A percentile compares a stretch with the other conserved stretches of the same genome.
phyloP scores from a whole-genome alignment of 2,113 vertebrate genomes.

The Solea solea region DNA sequence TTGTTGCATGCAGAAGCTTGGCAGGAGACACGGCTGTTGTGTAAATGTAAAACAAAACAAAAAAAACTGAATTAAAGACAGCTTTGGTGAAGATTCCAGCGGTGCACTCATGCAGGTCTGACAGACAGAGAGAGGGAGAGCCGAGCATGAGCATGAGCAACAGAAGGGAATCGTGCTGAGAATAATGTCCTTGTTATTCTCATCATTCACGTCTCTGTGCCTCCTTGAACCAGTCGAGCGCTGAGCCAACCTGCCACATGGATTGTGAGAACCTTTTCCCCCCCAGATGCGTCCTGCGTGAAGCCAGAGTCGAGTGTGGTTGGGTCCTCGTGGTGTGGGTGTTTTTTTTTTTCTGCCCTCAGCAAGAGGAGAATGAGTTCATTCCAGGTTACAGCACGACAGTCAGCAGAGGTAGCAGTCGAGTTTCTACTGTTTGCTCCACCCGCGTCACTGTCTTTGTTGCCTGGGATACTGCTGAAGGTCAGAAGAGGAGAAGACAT shows the following conservation, averaged over 20 bases:
- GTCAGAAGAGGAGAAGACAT: constrained; percentile 12
- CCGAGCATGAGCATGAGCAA: constrained; percentile 16
- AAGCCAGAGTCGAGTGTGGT: constrained; percentile 35
- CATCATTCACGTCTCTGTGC: constrained; percentile 34
- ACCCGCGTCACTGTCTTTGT: neutral
- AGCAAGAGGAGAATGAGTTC: constrained; percentile 26
- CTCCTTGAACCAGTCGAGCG: constrained; percentile 21
- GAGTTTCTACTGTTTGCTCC: neutral
- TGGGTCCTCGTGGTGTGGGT: neutral
- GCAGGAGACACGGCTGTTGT: neutral
- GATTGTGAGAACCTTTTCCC: constrained; percentile 44
- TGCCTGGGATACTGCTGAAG: neutral
- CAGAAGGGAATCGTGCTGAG: constrained; percentile 18
- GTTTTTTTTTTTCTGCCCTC: constrained; percentile 45
- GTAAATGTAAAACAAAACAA: neutral
- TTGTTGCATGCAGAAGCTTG: neutral
- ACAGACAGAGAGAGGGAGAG: neutral
- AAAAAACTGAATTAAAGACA: constrained; percentile 36
- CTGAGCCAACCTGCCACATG: constrained; percentile 20
- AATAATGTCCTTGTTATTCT: constrained; percentile 25
- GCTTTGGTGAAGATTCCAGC: constrained; percentile 40
- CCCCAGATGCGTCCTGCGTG: constrained; percentile 23
- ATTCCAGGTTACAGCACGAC: constrained; percentile 10
- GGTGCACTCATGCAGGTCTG: constrained; percentile 33
- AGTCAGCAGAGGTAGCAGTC: neutral